Evolutionary conservation across 37 sponge, comb jelly and placozoan genomes (phyloP).

Genomic region (Aphrocallistes beatrix): DNA sequence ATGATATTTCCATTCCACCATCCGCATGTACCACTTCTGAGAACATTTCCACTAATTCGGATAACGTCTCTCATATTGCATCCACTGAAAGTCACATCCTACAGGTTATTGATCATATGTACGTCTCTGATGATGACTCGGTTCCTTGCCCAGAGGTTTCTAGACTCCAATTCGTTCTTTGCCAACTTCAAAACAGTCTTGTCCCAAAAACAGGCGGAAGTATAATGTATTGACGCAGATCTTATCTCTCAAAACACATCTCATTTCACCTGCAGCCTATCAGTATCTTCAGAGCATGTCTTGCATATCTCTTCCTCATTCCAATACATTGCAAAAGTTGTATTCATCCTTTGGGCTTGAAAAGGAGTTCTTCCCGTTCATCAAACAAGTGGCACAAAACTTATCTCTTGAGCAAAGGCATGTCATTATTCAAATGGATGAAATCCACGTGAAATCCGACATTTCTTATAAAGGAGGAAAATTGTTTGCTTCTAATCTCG

Average conservation of each 20-base stretch:
- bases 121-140: background rate
- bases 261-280: background rate
- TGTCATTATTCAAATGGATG: background rate
- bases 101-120: background rate
- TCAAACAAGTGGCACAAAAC: background rate
- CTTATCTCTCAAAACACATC: background rate
- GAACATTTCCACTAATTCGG: background rate
- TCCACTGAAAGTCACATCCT: background rate
- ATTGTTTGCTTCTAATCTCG: background rate
- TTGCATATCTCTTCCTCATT: too few relatives aligned
- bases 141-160: background rate
- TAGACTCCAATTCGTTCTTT: background rate
- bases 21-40: background rate
- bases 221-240: background rate
- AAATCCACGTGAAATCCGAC: background rate
- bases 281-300: background rate
- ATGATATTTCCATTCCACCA: background rate
- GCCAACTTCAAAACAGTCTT: background rate
- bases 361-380: background rate
- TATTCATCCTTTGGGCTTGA: background rate
- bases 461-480: background rate
- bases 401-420: background rate
- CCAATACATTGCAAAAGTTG: background rate
- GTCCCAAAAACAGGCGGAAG: background rate
- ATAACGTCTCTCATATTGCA: background rate